Base-by-base conservation (phyloP, 2,113 vertebrate genomes). In the Dromiciops gliroides region DNA sequence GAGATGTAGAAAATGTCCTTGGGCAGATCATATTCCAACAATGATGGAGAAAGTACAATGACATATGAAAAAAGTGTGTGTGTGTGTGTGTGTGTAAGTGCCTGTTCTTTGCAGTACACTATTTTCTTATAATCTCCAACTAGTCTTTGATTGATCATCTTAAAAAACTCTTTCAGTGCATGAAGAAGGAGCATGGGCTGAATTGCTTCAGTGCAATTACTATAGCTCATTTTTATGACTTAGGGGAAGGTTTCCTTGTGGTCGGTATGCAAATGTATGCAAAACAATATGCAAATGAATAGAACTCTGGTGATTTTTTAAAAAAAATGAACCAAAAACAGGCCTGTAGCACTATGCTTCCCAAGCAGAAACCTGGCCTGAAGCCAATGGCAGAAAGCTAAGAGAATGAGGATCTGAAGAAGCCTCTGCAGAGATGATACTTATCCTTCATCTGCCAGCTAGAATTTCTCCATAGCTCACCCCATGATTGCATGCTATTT, bases 381-480 rank as follows among this genome's bases (percentile, higher is more conserved):
- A 97, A 95, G 96, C 93, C 97, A 97, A 98, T 98, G 98, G 98
- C 98, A 98, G 97, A 92, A 97, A 98, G 97, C 98, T 98, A 97
- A 98, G 95, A 98, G 95, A 98, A 98, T 98, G 98, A 44, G 67
- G 44, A 44, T 83, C n/a, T 44, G n/a, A 16, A 83, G 19, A 83
- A 83, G 67, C 16, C 67, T 83, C 96, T 83, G 67, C n/a, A 83
- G 67, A 83, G n/a, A 83, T 83, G 67, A 44, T 7, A 44, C 37
- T 75, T 75, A 75, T 0, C n/a, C 67, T 44, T 83, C n/a, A 83
- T 83, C 67, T 83, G 44, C 67, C 19, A 44, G 16, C 19, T 83
- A 44, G 67, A 83, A 83, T 83, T 44, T 67, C 60, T 67, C 60
- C 37, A 37, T 67, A 67, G 31, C 3, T 37, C 1, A 67, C 26